Evolutionary conservation across 2,888 invertebrate genomes (phyloP).

Genomic region (Cerastis leucographa): DNA sequence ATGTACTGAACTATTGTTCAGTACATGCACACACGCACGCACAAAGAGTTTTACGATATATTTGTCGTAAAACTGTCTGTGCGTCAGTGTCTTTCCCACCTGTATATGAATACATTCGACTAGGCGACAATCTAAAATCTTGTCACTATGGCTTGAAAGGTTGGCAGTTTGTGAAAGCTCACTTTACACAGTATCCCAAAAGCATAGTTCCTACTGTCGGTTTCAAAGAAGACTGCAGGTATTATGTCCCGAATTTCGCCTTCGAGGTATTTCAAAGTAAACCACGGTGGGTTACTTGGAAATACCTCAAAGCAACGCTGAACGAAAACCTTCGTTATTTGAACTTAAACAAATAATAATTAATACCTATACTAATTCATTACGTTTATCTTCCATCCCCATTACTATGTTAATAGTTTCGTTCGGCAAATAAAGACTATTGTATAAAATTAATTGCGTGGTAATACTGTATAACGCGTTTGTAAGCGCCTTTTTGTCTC

Average conservation of each 20-base stretch:
- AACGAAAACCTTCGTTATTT: not conserved
- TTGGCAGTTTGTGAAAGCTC: not conserved
- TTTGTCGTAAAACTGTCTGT: too few species aligned
- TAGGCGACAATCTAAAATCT: not conserved
- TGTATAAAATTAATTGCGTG: constrained; percentile 25
- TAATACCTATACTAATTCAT: not conserved
- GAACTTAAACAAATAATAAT: not conserved
- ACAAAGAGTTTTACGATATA: too few species aligned
- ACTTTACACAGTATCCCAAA: not conserved
- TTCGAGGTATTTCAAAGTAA: not conserved
- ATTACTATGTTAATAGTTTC: constrained; percentile 26
- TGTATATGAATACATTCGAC: not conserved
- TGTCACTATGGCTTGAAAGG: not conserved
- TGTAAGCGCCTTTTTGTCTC: constrained; percentile 12
- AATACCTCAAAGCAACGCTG: too few species aligned
- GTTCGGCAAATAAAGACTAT: constrained; percentile 9
- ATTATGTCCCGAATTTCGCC: not conserved
- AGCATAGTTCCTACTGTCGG: not conserved
- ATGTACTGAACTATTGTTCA: too few species aligned
- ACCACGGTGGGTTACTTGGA: too few species aligned
- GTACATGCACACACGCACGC: too few species aligned
- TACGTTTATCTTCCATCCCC: not conserved
- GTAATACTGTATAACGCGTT: not conserved
- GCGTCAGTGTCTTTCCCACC: too few species aligned
- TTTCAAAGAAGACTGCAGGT: not conserved